Evolutionary conservation across 2,113 vertebrate species (phyloP).

Genomic region (Symphodus melops): DNA sequence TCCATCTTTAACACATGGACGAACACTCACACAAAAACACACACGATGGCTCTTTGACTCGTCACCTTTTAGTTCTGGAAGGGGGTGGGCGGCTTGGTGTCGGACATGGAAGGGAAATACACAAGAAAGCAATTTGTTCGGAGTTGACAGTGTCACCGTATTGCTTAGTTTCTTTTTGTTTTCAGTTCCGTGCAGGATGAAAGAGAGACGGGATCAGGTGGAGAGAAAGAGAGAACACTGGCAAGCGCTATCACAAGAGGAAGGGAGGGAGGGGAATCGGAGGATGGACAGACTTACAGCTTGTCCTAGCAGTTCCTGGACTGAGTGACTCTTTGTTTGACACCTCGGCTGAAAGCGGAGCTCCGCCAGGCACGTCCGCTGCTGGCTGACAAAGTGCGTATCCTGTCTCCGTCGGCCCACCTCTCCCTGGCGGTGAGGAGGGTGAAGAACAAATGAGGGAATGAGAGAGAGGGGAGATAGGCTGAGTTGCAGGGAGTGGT

Average conservation of each 20-base stretch:
- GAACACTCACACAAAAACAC: constrained; percentile 18
- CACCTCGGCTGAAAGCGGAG: constrained; percentile 79
- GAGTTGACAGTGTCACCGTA: constrained; percentile 63
- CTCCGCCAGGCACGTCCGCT: constrained; percentile 69
- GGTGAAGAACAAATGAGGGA: constrained; percentile 53
- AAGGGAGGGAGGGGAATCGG: constrained; percentile 15
- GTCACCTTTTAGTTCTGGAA: constrained; percentile 45
- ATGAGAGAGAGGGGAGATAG: constrained; percentile 39
- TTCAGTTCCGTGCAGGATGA: constrained; percentile 50
- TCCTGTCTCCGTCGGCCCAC: constrained; percentile 72
- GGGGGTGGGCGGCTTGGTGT: background rate
- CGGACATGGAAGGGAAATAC: constrained; percentile 42
- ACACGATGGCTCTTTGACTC: constrained; percentile 44
- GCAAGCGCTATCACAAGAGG: constrained; percentile 29
- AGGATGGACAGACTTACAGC: constrained; percentile 73
- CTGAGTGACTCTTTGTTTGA: constrained; percentile 81
- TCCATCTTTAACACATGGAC: constrained; percentile 37
- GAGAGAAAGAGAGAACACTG: constrained; percentile 16
- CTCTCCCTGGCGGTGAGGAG: constrained; percentile 36
- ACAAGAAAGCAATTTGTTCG: constrained; percentile 77
- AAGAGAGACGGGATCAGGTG: constrained; percentile 23
- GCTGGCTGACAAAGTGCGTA: constrained; percentile 74
- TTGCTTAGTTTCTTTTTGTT: constrained; percentile 66
- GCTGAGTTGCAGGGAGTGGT: constrained; percentile 46
- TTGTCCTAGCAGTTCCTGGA: constrained; percentile 76